Evolutionary conservation across 2,797 vertebrate species (phyloP), one percentile per base, ranked within the genome.

Genomic region (Nothura maculosa): DNA sequence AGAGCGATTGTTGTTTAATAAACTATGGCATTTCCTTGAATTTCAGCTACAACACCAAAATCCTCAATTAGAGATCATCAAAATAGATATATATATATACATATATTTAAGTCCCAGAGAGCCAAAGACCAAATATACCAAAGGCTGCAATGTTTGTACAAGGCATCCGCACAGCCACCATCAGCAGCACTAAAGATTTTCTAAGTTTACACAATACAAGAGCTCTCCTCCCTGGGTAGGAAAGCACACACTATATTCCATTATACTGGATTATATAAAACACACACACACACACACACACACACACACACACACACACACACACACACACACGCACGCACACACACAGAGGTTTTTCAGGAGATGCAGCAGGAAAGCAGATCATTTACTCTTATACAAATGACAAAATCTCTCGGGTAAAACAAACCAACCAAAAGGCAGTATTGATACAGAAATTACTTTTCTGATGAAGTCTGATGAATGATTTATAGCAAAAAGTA

Each of bases 391-490:
- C 54, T 48, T 28, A 11, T 5, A 18, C 20, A 45, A 61, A 32
- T 3, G n/a, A n/a, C 50, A 42, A 63, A 61, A 48, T 4, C 67
- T 64, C 60, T 34, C 2, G 3, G 28, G 25, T 9, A 30, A 12
- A 58, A 84, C 48, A 28, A 14, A 38, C 7, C 10, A 19, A n/a
- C 30, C 30, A n/a, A n/a, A 30, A 55, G 30, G 28, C 18, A 55
- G 30, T 4, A 13, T 3, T 1, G 3, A 43, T 1, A 1, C 4
- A 66, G 27, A 24, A 17, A 15, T 6, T 58, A 27, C 38, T 73
- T 34, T 27, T 66, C 8, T 50, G 48, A 50, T 50, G 12, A 69
- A 40, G 3, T 17, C n/a, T 48, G 47, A 12, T 18, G 34, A 22
- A 4, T 3, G n/a, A 6, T 66, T 63, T n/a, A 12, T 7, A 15